These are phyloP conservation scores for Hypercompe scribonia DNA, from an alignment of 2,888 invertebrate genomes.

Conservation along the genomic window DNA sequence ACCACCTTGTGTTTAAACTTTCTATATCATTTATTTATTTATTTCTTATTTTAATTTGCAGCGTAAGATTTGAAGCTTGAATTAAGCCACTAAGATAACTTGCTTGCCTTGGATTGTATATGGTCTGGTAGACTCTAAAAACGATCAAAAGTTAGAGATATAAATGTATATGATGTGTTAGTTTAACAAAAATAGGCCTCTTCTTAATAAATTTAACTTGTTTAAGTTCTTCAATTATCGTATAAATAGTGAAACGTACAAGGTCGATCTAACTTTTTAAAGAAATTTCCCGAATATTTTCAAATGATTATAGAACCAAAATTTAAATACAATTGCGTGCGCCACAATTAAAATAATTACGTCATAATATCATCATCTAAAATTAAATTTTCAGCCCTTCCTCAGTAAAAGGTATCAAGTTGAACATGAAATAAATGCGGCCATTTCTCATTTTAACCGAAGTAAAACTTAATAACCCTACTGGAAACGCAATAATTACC, in stretches of 20 bases:
- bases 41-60: not conserved
- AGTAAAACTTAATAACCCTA: slow-evolving; percentile 85
- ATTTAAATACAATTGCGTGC: slow-evolving; percentile 32
- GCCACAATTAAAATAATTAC: slow-evolving; percentile 79
- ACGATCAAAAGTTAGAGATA: not conserved
- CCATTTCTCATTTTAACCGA: slow-evolving; percentile 85
- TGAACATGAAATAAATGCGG: slow-evolving; percentile 81
- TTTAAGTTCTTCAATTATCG: no score
- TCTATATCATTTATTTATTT: no score
- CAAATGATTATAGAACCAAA: slow-evolving; percentile 1
- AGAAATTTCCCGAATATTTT: not conserved
- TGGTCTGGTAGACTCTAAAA: no score
- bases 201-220: no score
- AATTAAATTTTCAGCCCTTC: slow-evolving; percentile 83
- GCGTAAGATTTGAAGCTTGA: not conserved
- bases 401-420: slow-evolving; percentile 78
- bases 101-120: no score
- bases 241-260: not conserved
- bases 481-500: slow-evolving; percentile 85
- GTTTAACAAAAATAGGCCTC: no score
- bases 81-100: not conserved
- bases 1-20: not conserved
- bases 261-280: not conserved
- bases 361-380: slow-evolving; percentile 74
- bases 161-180: not conserved